Evolutionary conservation across 2,888 invertebrate genomes (phyloP), one percentile per base, ranked within the genome.

Genomic region (Marronus borbonicus): DNA sequence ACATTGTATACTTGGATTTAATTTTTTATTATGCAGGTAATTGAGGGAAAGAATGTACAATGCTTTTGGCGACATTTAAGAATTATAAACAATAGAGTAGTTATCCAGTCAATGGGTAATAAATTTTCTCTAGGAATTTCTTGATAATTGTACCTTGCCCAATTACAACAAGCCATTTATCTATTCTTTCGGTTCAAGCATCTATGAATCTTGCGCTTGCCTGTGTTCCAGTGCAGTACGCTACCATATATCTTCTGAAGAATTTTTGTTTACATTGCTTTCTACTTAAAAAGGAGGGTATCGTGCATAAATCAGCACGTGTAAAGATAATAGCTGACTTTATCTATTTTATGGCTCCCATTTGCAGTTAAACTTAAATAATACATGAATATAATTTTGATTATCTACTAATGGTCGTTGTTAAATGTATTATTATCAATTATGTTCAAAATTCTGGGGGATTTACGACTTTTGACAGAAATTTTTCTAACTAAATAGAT

Each of bases 261-360:
- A 60, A 74, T 74, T 74, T 74, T 74, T 74, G 60, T 74, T 74
- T 74, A 74, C 72, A 74, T 74, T 60, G 72, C 62, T 74, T 74
- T 44, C 72, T 74, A 60, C 72, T 74, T 74, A 74, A 55, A 74
- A 74, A 74, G 24, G 44, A 74, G 58, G 49, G 39, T 60, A 74
- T 44, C 44, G 44, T 39, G 60, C 62, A 74, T 74, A 74, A 74
- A 60, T 74, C 72, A 74, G 72, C 72, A 74, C 39, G 24, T 74
- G 14, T 17, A 24, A 60, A 44, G 72, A 74, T 62, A 74, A 74
- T 60, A 74, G 44, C n/a, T 44, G 20, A 44, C 60, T 24, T 28
- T 74, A 74, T 74, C 72, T 60, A 60, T 17, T 60, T 74, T 74
- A 44, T 60, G 14, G 72, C 39, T 20, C 12, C 20, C 60, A n/a